phyloP scores from a whole-genome alignment of 2,797 vertebrate species.

The Tamandua tetradactyla region DNA sequence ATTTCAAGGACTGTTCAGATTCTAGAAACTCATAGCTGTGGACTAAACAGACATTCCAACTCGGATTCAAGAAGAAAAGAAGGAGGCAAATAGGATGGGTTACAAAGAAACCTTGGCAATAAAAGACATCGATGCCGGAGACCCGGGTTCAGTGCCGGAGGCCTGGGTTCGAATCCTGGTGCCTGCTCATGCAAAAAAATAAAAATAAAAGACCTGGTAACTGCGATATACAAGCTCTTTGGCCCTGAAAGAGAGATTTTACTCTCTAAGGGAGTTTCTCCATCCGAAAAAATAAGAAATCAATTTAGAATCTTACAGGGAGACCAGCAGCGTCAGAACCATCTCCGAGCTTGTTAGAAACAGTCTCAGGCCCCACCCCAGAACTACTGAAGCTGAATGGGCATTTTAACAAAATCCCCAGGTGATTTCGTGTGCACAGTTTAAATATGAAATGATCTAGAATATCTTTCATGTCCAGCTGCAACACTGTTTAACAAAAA shows the following conservation, averaged over 20 bases:
- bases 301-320: background rate
- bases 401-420: background rate
- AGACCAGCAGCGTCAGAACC: no score
- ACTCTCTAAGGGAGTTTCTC: background rate
- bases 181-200: no score
- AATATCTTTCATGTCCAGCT: background rate
- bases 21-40: background rate
- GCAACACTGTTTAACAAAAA: background rate
- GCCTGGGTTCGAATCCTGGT: no score
- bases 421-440: no score
- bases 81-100: background rate
- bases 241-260: background rate
- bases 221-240: background rate
- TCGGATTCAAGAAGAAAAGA: background rate
- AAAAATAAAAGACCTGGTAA: background rate
- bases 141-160: no score
- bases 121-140: no score
- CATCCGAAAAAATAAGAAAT: background rate
- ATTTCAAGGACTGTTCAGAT: constrained; percentile 44
- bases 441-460: background rate
- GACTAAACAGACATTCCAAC: background rate
- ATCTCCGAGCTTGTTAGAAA: background rate
- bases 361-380: background rate
- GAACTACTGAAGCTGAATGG: background rate
- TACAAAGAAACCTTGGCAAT: background rate